These are phyloP conservation scores for Micrasema minimum DNA, from an alignment of 1,140 invertebrate genomes.

Conservation along the genomic window DNA sequence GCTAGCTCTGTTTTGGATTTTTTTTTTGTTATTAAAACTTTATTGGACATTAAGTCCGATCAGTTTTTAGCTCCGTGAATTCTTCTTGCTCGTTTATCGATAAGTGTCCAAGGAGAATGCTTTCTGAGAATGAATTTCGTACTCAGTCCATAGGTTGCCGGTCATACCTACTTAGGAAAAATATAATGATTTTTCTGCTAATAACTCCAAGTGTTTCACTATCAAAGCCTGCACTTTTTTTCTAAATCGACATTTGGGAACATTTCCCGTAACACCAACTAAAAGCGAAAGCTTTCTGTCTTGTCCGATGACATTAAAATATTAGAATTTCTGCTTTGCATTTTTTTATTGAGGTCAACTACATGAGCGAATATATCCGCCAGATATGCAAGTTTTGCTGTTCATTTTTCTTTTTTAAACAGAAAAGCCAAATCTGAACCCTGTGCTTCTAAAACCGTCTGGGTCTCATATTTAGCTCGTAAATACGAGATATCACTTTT, in stretches of 20 bases:
- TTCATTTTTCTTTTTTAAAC: conserved; percentile 24
- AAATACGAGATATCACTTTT: conserved; percentile 24
- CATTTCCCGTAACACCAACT: conserved; percentile 16
- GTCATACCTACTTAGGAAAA: not conserved
- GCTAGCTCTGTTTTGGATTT: conserved; percentile 25
- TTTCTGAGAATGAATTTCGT: conserved; percentile 19
- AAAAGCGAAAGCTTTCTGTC: conserved; percentile 16
- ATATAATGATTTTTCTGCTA: conserved; percentile 2
- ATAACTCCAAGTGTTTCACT: conserved; percentile 15
- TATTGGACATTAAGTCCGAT: no score
- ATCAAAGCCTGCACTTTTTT: conserved; percentile 20
- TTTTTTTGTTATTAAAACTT: conserved; percentile 31
- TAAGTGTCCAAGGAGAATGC: conserved; percentile 36
- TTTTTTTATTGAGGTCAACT: conserved; percentile 36
- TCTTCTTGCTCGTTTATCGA: conserved; percentile 33
- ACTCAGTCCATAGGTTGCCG: conserved; percentile 9
- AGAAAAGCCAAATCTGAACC: conserved; percentile 26
- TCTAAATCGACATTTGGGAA: conserved; percentile 29
- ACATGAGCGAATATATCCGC: conserved; percentile 21
- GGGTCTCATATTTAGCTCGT: conserved; percentile 16
- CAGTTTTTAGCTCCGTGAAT: conserved; percentile 32
- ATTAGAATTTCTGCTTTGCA: conserved; percentile 33
- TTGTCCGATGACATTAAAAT: conserved; percentile 33
- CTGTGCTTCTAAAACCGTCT: conserved; percentile 21
- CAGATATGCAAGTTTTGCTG: conserved; percentile 19